These are phyloP conservation scores for Tokudaia tokunoshimensis DNA, from an alignment of 2,797 vertebrate genomes.

Conservation along the genomic window DNA sequence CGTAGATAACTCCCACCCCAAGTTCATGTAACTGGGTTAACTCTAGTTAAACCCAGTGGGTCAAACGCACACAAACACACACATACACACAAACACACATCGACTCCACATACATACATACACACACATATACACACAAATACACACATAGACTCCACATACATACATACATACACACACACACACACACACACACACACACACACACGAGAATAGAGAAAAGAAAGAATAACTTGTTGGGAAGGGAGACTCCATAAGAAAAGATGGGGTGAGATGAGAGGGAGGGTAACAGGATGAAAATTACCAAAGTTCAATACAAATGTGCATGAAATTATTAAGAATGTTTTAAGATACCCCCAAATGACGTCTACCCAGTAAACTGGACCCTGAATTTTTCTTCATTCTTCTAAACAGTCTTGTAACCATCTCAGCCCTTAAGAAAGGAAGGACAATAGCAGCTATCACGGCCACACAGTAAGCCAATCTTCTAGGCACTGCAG, in stretches of 20 bases:
- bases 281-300: background rate
- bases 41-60: background rate
- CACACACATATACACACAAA: background rate
- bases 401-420: background rate
- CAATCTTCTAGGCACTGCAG: background rate
- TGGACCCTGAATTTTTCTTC: background rate
- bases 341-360: background rate
- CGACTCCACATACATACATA: background rate
- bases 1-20: background rate
- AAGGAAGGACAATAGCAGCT: background rate
- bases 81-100: background rate
- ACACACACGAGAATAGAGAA: background rate
- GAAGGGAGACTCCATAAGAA: background rate
- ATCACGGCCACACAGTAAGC: too few species aligned
- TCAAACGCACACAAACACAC: background rate
- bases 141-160: too few species aligned
- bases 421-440: background rate
- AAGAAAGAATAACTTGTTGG: background rate
- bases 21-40: background rate
- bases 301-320: background rate
- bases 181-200: background rate
- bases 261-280: background rate
- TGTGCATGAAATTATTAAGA: background rate
- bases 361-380: rapidly evolving
- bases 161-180: too few species aligned